Evolutionary conservation across 2,113 vertebrate species (phyloP).

Genomic region (Plecturocebus donacophilus): DNA sequence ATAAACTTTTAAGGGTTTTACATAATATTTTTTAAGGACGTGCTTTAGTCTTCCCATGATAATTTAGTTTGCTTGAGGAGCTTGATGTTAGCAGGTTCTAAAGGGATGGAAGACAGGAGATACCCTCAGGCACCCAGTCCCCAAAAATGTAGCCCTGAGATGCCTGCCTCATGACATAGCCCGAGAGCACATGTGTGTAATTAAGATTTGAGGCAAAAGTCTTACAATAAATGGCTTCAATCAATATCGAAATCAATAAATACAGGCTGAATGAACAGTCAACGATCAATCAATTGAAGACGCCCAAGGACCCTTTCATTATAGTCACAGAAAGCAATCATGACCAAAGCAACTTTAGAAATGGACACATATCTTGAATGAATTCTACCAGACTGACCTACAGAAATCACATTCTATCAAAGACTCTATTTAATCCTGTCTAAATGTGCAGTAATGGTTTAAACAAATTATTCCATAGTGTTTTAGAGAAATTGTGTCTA

Average conservation of each 20-base stretch:
- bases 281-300: slow-evolving; percentile 19
- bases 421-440: neutral
- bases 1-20: neutral
- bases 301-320: neutral
- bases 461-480: neutral
- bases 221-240: neutral
- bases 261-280: slow-evolving; percentile 16
- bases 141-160: neutral
- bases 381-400: slow-evolving; percentile 4
- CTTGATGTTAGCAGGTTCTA: neutral
- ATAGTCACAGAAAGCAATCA: neutral
- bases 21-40: neutral
- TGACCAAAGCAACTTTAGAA: slow-evolving; percentile 44
- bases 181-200: neutral
- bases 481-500: neutral
- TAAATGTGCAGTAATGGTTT: neutral
- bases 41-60: neutral
- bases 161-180: neutral
- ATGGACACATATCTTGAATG: neutral
- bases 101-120: neutral
- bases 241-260: slow-evolving; percentile 28
- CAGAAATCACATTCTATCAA: neutral
- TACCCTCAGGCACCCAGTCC: neutral
- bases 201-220: slow-evolving; percentile 31
- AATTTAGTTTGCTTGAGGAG: neutral